Conservation (phyloP, 2,888 invertebrate species). For the Scaptomyza reducta region DNA sequence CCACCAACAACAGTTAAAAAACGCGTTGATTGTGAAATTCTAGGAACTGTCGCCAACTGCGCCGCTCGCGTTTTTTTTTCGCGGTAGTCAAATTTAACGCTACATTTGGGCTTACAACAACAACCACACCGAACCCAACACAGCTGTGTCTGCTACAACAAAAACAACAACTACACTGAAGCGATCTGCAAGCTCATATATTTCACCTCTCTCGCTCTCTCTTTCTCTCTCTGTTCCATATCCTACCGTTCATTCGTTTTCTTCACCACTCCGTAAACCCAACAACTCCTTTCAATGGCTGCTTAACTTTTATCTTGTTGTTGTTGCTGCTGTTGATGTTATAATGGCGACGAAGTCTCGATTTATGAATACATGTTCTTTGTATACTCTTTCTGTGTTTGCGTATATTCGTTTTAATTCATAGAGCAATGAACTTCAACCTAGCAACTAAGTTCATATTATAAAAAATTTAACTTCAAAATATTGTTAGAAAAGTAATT, state of each 20-base stretch:
- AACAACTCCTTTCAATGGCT: conserved; percentile 9
- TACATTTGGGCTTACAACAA: conserved; percentile 42
- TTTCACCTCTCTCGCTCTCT: background rate
- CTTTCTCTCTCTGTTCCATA: background rate
- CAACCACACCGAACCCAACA: conserved; percentile 14
- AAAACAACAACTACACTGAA: conserved; percentile 2
- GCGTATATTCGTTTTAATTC: background rate
- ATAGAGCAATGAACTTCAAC: background rate
- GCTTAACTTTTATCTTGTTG: conserved; percentile 7
- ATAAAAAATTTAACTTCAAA: background rate
- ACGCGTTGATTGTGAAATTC: conserved; percentile 73
- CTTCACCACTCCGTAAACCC: background rate
- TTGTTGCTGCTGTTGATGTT: conserved; percentile 18
- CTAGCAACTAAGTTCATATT: background rate
- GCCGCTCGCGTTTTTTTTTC: conserved; percentile 27
- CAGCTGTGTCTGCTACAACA: conserved; percentile 42
- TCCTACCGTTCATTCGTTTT: conserved; percentile 17
- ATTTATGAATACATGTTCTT: conserved; percentile 35
- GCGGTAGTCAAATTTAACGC: conserved; percentile 55
- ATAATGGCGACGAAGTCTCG: conserved; percentile 32
- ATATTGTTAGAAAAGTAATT: background rate
- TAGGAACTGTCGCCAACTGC: conserved; percentile 42
- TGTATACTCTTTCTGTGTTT: conserved; percentile 13
- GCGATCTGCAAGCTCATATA: conserved; percentile 31
- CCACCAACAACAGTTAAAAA: conserved; percentile 36